phyloP scores from a whole-genome alignment of 2,113 vertebrate genomes.

The Sphaerodactylus townsendi region DNA sequence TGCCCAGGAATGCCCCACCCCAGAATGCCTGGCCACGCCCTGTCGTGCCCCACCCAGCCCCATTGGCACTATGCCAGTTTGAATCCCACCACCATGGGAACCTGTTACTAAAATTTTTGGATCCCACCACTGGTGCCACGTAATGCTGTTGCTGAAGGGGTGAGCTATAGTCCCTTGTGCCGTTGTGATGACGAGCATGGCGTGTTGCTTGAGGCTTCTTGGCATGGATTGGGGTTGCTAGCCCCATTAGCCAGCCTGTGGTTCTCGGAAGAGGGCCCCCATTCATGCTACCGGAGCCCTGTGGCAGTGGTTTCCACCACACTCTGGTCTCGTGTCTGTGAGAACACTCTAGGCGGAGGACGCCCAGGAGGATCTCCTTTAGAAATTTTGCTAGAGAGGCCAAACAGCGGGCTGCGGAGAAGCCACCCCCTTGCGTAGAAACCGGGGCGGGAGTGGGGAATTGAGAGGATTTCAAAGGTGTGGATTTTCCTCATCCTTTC shows the following conservation, averaged over 20 bases:
- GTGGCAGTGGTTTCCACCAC: too few relatives aligned
- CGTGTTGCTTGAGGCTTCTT: not conserved
- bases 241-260: rapidly evolving
- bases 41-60: too few relatives aligned
- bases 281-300: too few relatives aligned
- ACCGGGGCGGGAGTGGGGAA: not conserved
- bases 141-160: not conserved
- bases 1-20: too few relatives aligned
- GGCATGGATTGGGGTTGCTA: not conserved
- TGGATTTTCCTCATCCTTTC: too few relatives aligned
- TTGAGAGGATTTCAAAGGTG: not conserved
- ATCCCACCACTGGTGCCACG: too few relatives aligned
- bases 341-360: too few relatives aligned
- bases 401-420: not conserved
- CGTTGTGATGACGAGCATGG: not conserved
- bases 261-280: conserved; percentile 16
- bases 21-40: too few relatives aligned
- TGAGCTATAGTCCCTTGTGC: not conserved
- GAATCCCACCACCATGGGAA: too few relatives aligned
- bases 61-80: too few relatives aligned
- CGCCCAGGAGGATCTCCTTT: rapidly evolving
- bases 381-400: not conserved
- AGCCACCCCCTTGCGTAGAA: not conserved
- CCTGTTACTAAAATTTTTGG: too few relatives aligned
- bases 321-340: too few relatives aligned